Base-by-base conservation (phyloP, 1,140 invertebrate genomes). In the Gonioctena quinquepunctata region DNA sequence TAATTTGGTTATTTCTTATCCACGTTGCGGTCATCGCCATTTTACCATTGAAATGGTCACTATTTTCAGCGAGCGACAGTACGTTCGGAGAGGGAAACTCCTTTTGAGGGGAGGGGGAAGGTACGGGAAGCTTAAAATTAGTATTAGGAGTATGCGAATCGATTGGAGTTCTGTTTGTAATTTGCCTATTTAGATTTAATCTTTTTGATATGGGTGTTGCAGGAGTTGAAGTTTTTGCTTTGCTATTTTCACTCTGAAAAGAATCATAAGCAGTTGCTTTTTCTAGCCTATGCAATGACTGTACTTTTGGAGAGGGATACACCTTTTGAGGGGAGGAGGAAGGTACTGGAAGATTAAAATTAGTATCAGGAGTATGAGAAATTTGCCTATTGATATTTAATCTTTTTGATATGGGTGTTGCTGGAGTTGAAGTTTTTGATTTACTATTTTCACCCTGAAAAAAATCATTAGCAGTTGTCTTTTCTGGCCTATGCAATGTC, bases 21-120 rank as follows among this genome's bases (percentile, higher is more conserved):
- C 61, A 64, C 8, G 18, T 19, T 19, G 61, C 61, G n/a, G 61
- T 64, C 61, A 48, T 64, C 8, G 18, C 42, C 61, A 48, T 49
- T 48, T 64, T 64, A 18, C 11, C 21, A 21, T 11, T 19, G 33
- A 49, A 48, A 48, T 19, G 6, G 49, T 48, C 21, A 22, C 3
- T 49, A 64, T 18, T 49, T 1, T 49, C 42, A 16, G 18, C 8
- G 22, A 6, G 8, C 3, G 2, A 26, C n/a, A 18, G n/a, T 18
- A 61, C n/a, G 7, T 18, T 27, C 21, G n/a, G n/a, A 5, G 25
- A 27, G 16, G 25, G 27, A 27, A 48, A 3, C 49, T 22, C 11
- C n/a, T 64, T 48, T 49, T 49, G 19, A 11, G 19, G 26, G 57
- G 6, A n/a, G 5, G 5, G 59, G 21, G n/a, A 23, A n/a, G 16